A percentile compares a stretch with the other conserved stretches of the same genome.
phyloP scores from a whole-genome alignment of 2,113 vertebrate species.

The Zapus hudsonius region DNA sequence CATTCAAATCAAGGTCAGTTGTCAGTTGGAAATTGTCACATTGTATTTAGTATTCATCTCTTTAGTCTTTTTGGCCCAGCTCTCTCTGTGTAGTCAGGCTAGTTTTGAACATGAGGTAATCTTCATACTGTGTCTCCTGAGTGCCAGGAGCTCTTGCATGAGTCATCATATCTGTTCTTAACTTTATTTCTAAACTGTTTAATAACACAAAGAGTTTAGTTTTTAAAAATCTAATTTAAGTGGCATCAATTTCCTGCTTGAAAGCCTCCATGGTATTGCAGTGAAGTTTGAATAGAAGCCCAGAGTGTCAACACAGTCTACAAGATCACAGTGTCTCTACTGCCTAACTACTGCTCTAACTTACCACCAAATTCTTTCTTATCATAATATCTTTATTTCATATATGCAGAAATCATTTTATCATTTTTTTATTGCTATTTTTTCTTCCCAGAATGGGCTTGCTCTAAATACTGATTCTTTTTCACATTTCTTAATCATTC shows the following conservation, averaged over 20 bases:
- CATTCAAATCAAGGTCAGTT: neutral
- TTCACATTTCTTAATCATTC: neutral
- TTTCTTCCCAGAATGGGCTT: neutral
- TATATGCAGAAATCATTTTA: neutral
- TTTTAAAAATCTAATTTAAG: conserved; percentile 11
- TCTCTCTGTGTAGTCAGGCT: neutral
- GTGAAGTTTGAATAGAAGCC: neutral
- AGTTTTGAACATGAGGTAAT: neutral
- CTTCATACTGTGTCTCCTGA: neutral
- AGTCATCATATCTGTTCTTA: neutral
- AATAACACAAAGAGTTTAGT: neutral
- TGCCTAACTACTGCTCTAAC: neutral
- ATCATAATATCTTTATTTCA: neutral
- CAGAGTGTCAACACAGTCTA: neutral
- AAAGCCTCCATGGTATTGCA: neutral
- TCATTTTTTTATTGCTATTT: neutral
- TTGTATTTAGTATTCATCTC: neutral
- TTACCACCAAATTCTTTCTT: neutral
- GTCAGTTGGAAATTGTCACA: neutral
- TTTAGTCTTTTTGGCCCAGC: neutral
- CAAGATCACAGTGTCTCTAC: too few species aligned
- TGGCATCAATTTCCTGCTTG: neutral
- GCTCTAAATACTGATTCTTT: neutral
- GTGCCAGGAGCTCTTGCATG: too few species aligned
- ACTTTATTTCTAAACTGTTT: neutral